A percentile compares a stretch with the other conserved stretches of the same genome.
phyloP scores from a whole-genome alignment of 2,888 invertebrate species.

The Dicycla oo region DNA sequence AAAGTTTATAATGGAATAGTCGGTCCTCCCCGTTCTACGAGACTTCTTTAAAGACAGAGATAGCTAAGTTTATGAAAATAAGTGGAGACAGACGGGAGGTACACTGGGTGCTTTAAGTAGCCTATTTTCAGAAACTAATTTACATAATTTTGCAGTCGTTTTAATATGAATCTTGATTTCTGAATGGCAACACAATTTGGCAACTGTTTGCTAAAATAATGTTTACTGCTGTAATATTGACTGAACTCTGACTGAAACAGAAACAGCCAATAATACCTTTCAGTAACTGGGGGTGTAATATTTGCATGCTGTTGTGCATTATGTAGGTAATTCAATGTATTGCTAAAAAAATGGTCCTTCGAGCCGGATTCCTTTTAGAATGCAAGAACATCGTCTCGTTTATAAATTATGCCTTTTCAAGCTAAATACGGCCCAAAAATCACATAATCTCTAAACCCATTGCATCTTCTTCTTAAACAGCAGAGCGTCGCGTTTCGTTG shows the following conservation, averaged over 20 bases:
- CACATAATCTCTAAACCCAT: conserved; percentile 8
- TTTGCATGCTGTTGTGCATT: neutral
- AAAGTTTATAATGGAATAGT: conserved; percentile 66
- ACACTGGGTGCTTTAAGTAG: conserved; percentile 43
- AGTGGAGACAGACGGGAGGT: conserved; percentile 51
- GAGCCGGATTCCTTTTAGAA: neutral
- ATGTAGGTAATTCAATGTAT: neutral
- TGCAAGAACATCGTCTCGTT: neutral
- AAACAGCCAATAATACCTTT: neutral
- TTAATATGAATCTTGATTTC: neutral
- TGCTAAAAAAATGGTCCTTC: conserved; percentile 2
- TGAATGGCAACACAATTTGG: neutral
- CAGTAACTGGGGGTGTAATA: neutral
- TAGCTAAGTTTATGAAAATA: conserved; percentile 66
- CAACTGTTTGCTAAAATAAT: neutral
- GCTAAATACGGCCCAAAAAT: neutral
- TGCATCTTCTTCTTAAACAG: conserved; percentile 30
- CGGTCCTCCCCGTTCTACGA: conserved; percentile 41
- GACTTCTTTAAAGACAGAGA: conserved; percentile 54
- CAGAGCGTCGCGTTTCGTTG: conserved; percentile 61
- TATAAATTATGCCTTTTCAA: neutral
- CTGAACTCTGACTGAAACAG: neutral
- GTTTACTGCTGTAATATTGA: neutral
- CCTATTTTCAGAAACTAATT: neutral
- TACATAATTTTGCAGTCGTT: neutral